Percentiles rank a stretch among this genome's conserved stretches.
phyloP scores from a whole-genome alignment of 2,113 vertebrate species.

The Okapia johnstoni region DNA sequence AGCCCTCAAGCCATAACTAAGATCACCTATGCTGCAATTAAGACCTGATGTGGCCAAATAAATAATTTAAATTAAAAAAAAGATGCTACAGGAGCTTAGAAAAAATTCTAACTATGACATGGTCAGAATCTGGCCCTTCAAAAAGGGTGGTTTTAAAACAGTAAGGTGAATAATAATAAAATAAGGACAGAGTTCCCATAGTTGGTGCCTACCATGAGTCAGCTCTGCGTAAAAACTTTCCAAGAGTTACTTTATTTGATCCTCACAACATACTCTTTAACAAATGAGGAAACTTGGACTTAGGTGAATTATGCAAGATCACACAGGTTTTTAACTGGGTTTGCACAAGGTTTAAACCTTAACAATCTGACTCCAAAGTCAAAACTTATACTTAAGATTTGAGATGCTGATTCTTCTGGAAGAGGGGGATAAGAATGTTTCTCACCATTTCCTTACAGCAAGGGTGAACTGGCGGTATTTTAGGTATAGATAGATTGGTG shows the following conservation, averaged over 20 bases:
- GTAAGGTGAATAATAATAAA: neutral
- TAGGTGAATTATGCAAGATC: neutral
- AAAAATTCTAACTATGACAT: neutral
- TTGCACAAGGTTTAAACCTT: neutral
- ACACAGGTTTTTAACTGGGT: neutral
- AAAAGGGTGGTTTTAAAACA: neutral
- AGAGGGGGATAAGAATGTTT: neutral
- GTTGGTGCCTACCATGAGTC: neutral
- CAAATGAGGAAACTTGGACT: neutral
- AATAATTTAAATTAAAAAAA: neutral
- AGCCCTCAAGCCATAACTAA: fast-evolving
- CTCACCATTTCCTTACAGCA: neutral
- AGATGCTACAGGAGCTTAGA: neutral
- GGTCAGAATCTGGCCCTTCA: neutral
- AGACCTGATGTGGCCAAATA: neutral
- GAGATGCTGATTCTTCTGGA: neutral
- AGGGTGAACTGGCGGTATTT: neutral
- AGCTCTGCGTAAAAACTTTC: neutral
- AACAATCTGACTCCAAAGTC: neutral
- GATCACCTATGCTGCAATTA: neutral
- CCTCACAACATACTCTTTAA: neutral
- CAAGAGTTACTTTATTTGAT: neutral
- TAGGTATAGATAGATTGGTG: neutral
- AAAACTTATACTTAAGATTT: neutral
- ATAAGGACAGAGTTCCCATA: neutral